phyloP scores from a whole-genome alignment of 2,113 vertebrate genomes.

The Hypomesus transpacificus region DNA sequence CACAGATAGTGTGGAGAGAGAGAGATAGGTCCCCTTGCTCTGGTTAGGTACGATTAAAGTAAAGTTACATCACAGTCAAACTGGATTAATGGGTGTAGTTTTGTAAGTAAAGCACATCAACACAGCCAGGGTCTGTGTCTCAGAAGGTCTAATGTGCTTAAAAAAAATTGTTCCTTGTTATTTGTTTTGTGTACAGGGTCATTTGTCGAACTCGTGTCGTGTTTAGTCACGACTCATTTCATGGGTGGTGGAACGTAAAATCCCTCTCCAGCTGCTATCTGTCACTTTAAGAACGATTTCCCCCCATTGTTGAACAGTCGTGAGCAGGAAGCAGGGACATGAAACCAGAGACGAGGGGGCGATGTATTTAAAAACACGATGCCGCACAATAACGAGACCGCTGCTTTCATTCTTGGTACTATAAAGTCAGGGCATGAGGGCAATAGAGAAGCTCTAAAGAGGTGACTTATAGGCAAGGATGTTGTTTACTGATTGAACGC shows the following conservation, averaged over 20 bases:
- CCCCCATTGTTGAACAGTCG: slow-evolving; percentile 96
- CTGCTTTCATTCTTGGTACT: slow-evolving; percentile 19
- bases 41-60: background rate
- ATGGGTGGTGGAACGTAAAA: slow-evolving; percentile 23
- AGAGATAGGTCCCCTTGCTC: background rate
- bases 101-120: background rate
- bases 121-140: background rate
- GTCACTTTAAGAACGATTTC: slow-evolving; percentile 96
- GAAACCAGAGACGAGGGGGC: slow-evolving; percentile 81
- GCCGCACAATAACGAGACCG: slow-evolving; percentile 44
- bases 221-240: slow-evolving; percentile 59
- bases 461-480: background rate
- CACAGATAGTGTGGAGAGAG: slow-evolving; percentile 24
- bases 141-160: too few species aligned
- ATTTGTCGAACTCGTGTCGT: slow-evolving; percentile 46
- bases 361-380: slow-evolving; percentile 72
- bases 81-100: too few species aligned
- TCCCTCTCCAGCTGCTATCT: slow-evolving; percentile 52
- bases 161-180: too few species aligned
- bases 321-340: slow-evolving; percentile 98
- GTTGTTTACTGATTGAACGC: slow-evolving; percentile 2
- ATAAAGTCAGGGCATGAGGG: slow-evolving; percentile 18
- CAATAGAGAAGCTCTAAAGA: slow-evolving; percentile 6
- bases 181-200: too few species aligned
- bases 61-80: too few species aligned